Evolutionary conservation across 2,888 invertebrate species (phyloP), one percentile per base, ranked within the genome.

Genomic region (Sturmia bella): DNA sequence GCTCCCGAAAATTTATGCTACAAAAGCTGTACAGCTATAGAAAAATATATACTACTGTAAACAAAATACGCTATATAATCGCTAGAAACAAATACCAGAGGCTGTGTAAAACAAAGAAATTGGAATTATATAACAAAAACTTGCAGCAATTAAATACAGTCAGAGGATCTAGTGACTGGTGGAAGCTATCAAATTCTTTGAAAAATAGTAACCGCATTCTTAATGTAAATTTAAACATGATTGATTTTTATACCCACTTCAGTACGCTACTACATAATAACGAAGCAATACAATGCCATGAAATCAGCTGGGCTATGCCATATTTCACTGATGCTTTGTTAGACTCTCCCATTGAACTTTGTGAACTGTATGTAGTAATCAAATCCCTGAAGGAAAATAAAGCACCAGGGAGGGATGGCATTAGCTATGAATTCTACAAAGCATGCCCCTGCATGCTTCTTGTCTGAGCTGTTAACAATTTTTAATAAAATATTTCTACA

Each of bases 341-440:
- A 21, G 70, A 70, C 5, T 50, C 59, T 3, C 39, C 70, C 2
- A 17, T 59, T 7, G 69, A 69, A 37, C 11, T 37, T 5, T 32
- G 57, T 17, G 69, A 69, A 45, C 11, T 69, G 13, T 2, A 12
- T 12, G n/a, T 21, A 5, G 59, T 59, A 13, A 13, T 59, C 13
- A 57, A 37, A 13, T 12, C 6, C 2, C n/a, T 41, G 6, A 56
- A 56, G 12, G 1, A 17, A 0, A 43, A 41, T 12, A 69, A 57
- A 56, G 12, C 48, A 3, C 57, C 45, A 6, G 69, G 54, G 13
- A 13, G 13, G 19, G 39, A 59, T 41, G n/a, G 27, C 3, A 27
- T 48, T 7, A 4, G n/a, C 48, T 64, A 64, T 17, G 63, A 64
- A 32, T 64, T 64, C 17, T 64, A 48, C n/a, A 66, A 66, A 52